phyloP scores from a whole-genome alignment of 2,888 invertebrate species.

The Hypsopygia costalis region DNA sequence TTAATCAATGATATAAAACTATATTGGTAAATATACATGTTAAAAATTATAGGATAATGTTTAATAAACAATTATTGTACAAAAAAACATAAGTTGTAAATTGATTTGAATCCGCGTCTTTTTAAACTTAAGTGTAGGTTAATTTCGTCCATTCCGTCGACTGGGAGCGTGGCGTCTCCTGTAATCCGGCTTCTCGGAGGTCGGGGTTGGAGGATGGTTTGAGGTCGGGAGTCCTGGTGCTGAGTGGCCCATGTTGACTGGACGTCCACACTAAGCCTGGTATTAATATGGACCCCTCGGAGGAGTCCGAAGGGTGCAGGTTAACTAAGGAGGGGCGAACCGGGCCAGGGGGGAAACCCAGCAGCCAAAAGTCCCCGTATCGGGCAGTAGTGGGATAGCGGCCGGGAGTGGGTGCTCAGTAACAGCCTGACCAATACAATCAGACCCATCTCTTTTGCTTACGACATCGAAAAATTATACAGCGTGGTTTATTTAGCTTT shows the following conservation, averaged over 20 bases:
- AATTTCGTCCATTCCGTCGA: conserved; percentile 34
- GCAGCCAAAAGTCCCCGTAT: conserved; percentile 99
- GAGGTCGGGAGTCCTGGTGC: conserved; percentile 81
- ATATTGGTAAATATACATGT: not conserved
- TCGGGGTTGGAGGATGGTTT: conserved; percentile 85
- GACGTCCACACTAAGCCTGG: conserved; percentile 97
- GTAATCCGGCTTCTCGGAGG: conserved; percentile 97
- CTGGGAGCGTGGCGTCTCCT: conserved; percentile 59
- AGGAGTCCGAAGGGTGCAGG: conserved; percentile 87
- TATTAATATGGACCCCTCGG: conserved; percentile 96
- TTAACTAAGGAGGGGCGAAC: conserved; percentile 98
- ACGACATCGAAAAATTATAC: no score
- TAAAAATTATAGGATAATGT: not conserved
- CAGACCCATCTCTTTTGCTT: conserved; percentile 76
- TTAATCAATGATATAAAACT: not conserved
- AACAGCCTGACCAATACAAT: conserved; percentile 87
- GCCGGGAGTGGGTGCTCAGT: conserved; percentile 95
- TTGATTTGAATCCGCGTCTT: conserved; percentile 2
- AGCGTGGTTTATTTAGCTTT: no score
- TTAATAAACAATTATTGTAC: not conserved
- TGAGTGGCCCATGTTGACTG: conserved; percentile 85
- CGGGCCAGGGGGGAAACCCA: conserved; percentile 99
- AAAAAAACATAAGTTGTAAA: not conserved
- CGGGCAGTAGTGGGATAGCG: conserved; percentile 99
- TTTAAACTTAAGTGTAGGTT: not conserved